A percentile compares a stretch with the other conserved stretches of the same genome.
phyloP scores from a whole-genome alignment of 2,888 invertebrate genomes.

The Scaptomyza flava region DNA sequence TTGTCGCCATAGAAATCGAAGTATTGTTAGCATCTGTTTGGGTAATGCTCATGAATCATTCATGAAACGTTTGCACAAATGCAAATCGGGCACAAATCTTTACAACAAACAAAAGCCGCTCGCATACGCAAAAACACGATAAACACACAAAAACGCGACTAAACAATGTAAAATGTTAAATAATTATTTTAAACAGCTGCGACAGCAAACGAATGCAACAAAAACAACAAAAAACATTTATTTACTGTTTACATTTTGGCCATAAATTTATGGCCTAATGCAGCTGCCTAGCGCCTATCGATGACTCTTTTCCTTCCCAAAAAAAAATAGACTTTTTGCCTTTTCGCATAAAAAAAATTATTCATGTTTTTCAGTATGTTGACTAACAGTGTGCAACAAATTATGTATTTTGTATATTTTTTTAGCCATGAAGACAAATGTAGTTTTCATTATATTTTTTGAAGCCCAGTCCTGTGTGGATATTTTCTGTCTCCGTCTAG shows the following conservation, averaged over 20 bases:
- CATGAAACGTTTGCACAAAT: slow-evolving; percentile 76
- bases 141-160: slow-evolving; percentile 58
- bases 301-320: not conserved
- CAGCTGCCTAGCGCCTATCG: slow-evolving; percentile 42
- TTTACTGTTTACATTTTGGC: slow-evolving; percentile 73
- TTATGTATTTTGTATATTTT: not conserved
- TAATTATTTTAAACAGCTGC: slow-evolving; percentile 67
- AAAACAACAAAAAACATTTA: slow-evolving; percentile 64
- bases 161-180: slow-evolving; percentile 78
- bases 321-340: not conserved
- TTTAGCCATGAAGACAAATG: too few relatives aligned
- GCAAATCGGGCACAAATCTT: slow-evolving; percentile 73
- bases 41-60: slow-evolving; percentile 70
- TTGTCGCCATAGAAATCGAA: slow-evolving; percentile 41
- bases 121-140: slow-evolving; percentile 29
- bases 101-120: slow-evolving; percentile 66
- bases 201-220: slow-evolving; percentile 34
- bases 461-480: too few relatives aligned
- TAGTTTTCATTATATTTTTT: too few relatives aligned
- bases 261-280: slow-evolving; percentile 71
- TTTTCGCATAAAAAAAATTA: not conserved
- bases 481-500: too few relatives aligned
- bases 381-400: not conserved
- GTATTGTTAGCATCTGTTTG: slow-evolving; percentile 71
- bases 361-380: not conserved